Conservation (phyloP, 2,888 invertebrate species). For the Sarcophaga caerulescens region DNA sequence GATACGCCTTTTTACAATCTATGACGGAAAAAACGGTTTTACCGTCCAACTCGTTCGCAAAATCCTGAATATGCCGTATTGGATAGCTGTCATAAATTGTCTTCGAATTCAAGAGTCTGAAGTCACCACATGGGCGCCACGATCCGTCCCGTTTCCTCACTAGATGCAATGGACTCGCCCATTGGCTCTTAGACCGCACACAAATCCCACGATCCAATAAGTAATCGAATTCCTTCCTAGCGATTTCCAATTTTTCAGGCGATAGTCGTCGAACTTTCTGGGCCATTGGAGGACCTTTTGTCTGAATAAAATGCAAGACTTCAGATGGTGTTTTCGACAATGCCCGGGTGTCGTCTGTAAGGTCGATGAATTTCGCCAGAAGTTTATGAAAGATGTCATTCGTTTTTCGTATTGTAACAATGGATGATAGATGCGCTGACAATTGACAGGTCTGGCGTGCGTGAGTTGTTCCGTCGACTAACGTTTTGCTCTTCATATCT, state of each 20-base stretch:
- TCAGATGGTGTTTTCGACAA: background rate
- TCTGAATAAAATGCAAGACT: constrained; percentile 45
- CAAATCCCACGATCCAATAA: constrained; percentile 76
- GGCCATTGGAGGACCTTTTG: constrained; percentile 52
- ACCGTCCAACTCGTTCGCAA: constrained; percentile 20
- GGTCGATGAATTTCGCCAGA: background rate
- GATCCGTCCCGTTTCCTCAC: constrained; percentile 69
- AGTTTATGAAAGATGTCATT: background rate
- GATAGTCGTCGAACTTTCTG: constrained; percentile 44
- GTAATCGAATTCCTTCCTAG: constrained; percentile 46
- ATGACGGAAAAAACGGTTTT: constrained; percentile 49
- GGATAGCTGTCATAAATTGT: constrained; percentile 77
- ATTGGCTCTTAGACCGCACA: constrained; percentile 73
- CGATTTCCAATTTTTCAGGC: background rate
- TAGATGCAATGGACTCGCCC: constrained; percentile 78
- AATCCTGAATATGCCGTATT: constrained; percentile 74
- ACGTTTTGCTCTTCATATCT: background rate
- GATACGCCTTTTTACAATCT: constrained; percentile 66
- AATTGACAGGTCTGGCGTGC: background rate
- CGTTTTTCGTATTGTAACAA: background rate
- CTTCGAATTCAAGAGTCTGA: constrained; percentile 70
- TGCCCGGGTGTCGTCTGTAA: too few species aligned
- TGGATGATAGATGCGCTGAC: background rate
- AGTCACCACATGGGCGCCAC: constrained; percentile 75
- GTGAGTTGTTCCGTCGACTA: background rate